These are phyloP conservation scores for Uromys caudimaculatus DNA, from an alignment of 2,797 vertebrate genomes.

Conservation along the genomic window DNA sequence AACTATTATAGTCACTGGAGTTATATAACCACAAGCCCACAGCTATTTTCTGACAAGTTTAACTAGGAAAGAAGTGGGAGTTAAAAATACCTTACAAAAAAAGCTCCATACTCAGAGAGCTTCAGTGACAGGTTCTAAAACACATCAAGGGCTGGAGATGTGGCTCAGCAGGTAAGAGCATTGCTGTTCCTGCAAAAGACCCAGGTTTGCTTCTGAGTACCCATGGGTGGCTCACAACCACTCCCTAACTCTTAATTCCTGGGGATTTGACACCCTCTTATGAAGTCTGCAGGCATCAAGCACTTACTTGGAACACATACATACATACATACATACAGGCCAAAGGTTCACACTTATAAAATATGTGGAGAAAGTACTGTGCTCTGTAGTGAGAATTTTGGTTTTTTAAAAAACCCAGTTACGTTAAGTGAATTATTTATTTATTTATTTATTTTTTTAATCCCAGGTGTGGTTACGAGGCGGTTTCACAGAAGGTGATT, in stretches of 20 bases:
- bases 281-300: background rate
- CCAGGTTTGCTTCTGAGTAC: background rate
- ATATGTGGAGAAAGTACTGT: background rate
- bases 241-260: too few species aligned
- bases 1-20: background rate
- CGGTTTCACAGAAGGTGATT: background rate
- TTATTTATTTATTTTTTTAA: background rate
- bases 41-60: background rate
- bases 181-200: background rate
- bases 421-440: background rate
- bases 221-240: background rate
- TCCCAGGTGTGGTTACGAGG: background rate
- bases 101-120: background rate
- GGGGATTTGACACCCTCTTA: background rate
- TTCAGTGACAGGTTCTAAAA: background rate
- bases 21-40: background rate
- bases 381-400: background rate
- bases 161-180: too few species aligned
- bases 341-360: background rate
- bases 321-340: background rate
- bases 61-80: slow-evolving; percentile 15
- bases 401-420: background rate
- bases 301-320: background rate
- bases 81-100: slow-evolving; percentile 49
- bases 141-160: background rate